A percentile compares a stretch with the other conserved stretches of the same genome.
Evolutionary conservation across 2,797 vertebrate genomes (phyloP).

Genomic region (Pampus argenteus): DNA sequence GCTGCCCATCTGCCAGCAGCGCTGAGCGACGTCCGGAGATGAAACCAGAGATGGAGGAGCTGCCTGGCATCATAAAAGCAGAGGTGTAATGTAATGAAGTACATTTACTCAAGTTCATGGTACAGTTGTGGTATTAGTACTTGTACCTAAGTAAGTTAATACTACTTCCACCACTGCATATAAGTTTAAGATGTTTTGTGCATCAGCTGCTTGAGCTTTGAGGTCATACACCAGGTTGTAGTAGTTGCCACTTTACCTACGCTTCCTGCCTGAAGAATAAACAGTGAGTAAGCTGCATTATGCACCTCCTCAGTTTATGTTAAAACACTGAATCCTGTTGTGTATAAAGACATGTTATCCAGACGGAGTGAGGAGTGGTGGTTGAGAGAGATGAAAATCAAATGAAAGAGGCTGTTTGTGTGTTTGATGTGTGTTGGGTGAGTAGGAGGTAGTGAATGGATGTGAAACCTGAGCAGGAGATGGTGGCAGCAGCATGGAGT

Average conservation of each 20-base stretch:
- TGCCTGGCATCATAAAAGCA: constrained; percentile 42
- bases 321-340: not conserved
- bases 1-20: constrained; percentile 45
- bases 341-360: not conserved
- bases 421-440: constrained; percentile 41
- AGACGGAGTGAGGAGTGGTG: constrained; percentile 36
- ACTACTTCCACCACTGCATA: too few species aligned
- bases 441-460: constrained; percentile 9
- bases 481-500: constrained; percentile 46
- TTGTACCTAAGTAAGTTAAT: too few species aligned
- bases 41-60: constrained; percentile 50
- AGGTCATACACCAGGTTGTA: not conserved
- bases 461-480: constrained; percentile 55
- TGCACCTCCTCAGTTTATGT: not conserved
- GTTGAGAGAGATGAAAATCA: constrained; percentile 31
- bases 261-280: constrained; percentile 18
- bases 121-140: too few species aligned
- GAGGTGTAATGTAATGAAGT: constrained; percentile 44
- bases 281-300: not conserved
- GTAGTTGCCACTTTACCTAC: not conserved
- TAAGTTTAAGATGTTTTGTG: constrained; percentile 16
- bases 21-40: constrained; percentile 33
- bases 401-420: constrained; percentile 43
- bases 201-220: not conserved
- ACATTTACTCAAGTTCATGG: too few species aligned